Evolutionary conservation across 2,888 invertebrate genomes (phyloP).

Genomic region (Agrotis segetum): DNA sequence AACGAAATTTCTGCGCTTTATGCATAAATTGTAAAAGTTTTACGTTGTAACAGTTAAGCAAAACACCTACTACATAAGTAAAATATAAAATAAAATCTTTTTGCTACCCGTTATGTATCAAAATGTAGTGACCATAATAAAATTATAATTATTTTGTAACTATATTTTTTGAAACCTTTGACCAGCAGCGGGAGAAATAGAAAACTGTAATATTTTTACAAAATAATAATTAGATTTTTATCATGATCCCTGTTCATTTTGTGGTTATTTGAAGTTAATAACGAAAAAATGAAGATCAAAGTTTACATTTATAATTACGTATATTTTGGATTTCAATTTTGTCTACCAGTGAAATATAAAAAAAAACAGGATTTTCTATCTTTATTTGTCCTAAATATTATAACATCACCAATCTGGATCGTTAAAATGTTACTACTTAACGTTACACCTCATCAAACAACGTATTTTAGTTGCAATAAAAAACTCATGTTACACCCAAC

Average conservation of each 20-base stretch:
- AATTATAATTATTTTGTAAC: not conserved
- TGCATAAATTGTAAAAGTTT: not conserved
- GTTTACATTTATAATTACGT: not conserved
- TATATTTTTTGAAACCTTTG: too few species aligned
- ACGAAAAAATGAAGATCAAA: not conserved
- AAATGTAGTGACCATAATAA: not conserved
- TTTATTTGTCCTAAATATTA: constrained; percentile 9
- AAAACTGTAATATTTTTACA: not conserved
- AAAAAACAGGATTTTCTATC: not conserved
- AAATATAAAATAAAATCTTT: constrained; percentile 2
- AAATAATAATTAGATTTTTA: not conserved
- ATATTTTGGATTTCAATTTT: not conserved
- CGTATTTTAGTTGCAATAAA: not conserved
- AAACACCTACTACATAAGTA: not conserved
- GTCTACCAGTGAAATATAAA: not conserved
- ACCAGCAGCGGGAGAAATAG: too few species aligned
- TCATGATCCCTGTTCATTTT: not conserved
- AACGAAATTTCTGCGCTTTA: not conserved
- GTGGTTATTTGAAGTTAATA: not conserved
- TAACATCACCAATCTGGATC: constrained; percentile 18
- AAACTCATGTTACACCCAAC: constrained; percentile 9
- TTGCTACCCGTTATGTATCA: not conserved
- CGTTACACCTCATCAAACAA: constrained; percentile 1
- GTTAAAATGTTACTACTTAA: not conserved
- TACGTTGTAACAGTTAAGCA: not conserved